Percentiles rank a stretch among this genome's conserved stretches.
Evolutionary conservation across 1,140 invertebrate species (phyloP).

Genomic region (Pseudomyrmex cubaensis): DNA sequence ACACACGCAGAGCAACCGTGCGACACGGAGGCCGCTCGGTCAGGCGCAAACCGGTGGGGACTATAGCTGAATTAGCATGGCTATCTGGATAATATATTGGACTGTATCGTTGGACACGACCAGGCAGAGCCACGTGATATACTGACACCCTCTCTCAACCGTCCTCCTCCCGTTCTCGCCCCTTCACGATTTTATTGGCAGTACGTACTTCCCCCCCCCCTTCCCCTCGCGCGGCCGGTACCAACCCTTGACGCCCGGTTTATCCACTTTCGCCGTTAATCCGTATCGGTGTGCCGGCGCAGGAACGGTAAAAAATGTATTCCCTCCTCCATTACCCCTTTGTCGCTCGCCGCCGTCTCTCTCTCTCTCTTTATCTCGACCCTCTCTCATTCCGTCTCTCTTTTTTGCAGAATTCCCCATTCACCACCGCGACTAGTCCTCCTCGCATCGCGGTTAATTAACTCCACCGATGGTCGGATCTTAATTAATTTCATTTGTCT

Average conservation of each 20-base stretch:
- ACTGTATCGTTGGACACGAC: constrained; percentile 78
- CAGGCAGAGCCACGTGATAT: constrained; percentile 73
- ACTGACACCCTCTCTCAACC: constrained; percentile 56
- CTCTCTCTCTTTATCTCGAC: background rate
- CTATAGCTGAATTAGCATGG: constrained; percentile 80
- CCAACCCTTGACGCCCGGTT: constrained; percentile 71
- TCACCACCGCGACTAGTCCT: constrained; percentile 4
- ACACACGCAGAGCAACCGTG: constrained; percentile 50
- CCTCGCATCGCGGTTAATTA: constrained; percentile 17
- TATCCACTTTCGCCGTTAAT: constrained; percentile 78
- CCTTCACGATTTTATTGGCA: constrained; percentile 74
- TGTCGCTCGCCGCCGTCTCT: background rate
- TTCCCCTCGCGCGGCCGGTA: constrained; percentile 41
- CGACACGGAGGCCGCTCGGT: constrained; percentile 61
- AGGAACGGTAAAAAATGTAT: constrained; percentile 68
- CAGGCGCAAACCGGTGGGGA: constrained; percentile 68
- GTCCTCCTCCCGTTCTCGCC: constrained; percentile 29
- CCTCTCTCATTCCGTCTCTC: background rate
- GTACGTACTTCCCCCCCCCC: constrained; percentile 45
- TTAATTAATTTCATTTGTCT: constrained; percentile 36
- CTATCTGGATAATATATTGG: constrained; percentile 82
- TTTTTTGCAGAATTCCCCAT: background rate
- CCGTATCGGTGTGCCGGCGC: constrained; percentile 63
- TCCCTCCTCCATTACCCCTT: constrained; percentile 56
- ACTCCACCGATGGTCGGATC: background rate